Conservation (phyloP, 2,113 vertebrate species). For the Oophaga pumilio region DNA sequence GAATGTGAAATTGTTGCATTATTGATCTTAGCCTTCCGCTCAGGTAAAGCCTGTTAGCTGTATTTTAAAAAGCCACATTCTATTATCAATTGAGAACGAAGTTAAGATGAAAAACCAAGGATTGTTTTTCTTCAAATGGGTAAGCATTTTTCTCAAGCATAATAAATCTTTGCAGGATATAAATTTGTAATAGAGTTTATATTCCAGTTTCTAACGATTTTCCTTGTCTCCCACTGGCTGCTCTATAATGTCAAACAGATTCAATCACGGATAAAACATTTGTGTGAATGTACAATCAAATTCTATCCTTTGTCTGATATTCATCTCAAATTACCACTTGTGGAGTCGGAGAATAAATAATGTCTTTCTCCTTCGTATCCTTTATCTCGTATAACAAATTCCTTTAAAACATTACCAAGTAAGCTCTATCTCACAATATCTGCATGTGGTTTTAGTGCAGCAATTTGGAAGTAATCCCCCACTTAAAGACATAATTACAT, state of each 20-base stretch:
- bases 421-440: conserved; percentile 48
- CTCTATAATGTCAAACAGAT: conserved; percentile 56
- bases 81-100: conserved; percentile 33
- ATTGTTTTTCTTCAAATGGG: conserved; percentile 49
- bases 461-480: conserved; percentile 52
- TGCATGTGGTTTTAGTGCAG: conserved; percentile 49
- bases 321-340: conserved; percentile 59
- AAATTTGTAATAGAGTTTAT: conserved; percentile 58
- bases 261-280: conserved; percentile 58
- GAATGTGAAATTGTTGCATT: conserved; percentile 1
- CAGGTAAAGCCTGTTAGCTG: conserved; percentile 22
- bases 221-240: conserved; percentile 47
- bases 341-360: conserved; percentile 54
- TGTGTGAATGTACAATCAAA: conserved; percentile 56
- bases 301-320: conserved; percentile 57
- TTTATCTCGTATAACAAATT: conserved; percentile 54
- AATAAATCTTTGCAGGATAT: conserved; percentile 55
- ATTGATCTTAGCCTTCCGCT: conserved; percentile 23
- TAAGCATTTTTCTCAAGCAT: conserved; percentile 48
- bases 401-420: conserved; percentile 46
- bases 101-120: conserved; percentile 32
- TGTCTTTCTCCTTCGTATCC: conserved; percentile 44
- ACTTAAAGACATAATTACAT: conserved; percentile 56
- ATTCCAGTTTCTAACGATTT: conserved; percentile 50
- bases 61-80: conserved; percentile 19